Evolutionary conservation across 2,797 vertebrate genomes (phyloP).

Genomic region (Enteromius paludinosus): DNA sequence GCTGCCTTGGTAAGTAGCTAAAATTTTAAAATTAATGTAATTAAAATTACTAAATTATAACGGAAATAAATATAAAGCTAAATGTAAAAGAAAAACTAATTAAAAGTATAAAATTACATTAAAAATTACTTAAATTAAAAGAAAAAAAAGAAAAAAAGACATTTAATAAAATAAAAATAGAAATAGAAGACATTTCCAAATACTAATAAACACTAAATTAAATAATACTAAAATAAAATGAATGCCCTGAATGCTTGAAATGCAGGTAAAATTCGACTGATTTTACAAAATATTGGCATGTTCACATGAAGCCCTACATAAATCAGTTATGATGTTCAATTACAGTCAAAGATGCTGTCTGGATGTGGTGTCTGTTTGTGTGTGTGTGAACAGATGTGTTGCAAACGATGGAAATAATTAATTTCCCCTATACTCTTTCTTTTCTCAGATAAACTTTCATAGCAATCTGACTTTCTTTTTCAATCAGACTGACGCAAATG

Average conservation of each 20-base stretch:
- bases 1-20: no score
- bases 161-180: background rate
- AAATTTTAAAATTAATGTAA: background rate
- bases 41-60: background rate
- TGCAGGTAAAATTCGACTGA: background rate
- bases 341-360: background rate
- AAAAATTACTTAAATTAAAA: background rate
- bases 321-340: no score
- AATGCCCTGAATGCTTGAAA: background rate
- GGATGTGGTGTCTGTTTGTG: background rate
- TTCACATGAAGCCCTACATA: background rate
- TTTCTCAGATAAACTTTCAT: conserved; percentile 30
- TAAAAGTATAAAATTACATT: background rate
- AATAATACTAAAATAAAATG: background rate
- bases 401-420: conserved; percentile 23
- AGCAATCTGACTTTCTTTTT: background rate
- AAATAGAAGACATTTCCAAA: background rate
- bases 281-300: background rate
- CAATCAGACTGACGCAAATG: background rate
- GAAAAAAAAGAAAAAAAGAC: background rate
- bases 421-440: conserved; percentile 22
- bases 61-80: background rate
- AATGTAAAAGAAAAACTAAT: background rate
- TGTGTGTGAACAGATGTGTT: conserved; percentile 17
- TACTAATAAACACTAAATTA: background rate